Conservation (phyloP, 2,797 vertebrate genomes). For the Hozukius guyotensis region DNA sequence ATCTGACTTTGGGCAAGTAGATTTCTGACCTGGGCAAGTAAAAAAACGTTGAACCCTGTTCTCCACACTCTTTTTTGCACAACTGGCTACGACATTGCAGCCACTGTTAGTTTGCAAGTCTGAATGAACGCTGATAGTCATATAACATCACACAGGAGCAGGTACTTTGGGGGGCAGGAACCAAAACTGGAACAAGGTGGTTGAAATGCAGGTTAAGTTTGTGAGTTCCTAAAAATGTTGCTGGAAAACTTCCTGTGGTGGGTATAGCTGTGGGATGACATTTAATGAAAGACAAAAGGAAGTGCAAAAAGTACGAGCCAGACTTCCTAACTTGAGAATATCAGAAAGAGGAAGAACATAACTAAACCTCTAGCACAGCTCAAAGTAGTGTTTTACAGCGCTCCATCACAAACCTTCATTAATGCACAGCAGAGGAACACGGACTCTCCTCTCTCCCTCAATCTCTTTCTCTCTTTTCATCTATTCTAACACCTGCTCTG, state of each 20-base stretch:
- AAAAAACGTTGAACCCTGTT: no score
- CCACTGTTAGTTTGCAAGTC: background rate
- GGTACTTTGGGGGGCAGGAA: background rate
- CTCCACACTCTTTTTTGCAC: no score
- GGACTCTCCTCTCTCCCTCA: background rate
- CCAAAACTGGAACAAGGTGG: background rate
- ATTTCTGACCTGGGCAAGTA: no score
- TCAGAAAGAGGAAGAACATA: slow-evolving; percentile 3
- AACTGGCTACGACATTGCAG: no score
- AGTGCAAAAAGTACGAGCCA: background rate
- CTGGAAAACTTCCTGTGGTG: background rate
- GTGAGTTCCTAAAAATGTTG: background rate
- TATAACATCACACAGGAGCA: background rate
- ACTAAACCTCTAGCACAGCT: background rate
- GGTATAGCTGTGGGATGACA: background rate
- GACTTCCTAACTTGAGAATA: background rate
- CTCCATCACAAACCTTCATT: slow-evolving; percentile 28
- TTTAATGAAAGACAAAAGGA: slow-evolving; percentile 19
- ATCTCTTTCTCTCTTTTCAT: slow-evolving; percentile 19
- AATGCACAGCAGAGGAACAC: slow-evolving; percentile 17
- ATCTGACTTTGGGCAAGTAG: no score
- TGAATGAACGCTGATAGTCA: background rate
- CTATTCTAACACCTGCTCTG: slow-evolving; percentile 15
- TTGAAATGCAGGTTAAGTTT: background rate
- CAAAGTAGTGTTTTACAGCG: background rate